Evolutionary conservation across 1,140 invertebrate species (phyloP), one percentile per base, ranked within the genome.

Genomic region (Anthonomus grandis): DNA sequence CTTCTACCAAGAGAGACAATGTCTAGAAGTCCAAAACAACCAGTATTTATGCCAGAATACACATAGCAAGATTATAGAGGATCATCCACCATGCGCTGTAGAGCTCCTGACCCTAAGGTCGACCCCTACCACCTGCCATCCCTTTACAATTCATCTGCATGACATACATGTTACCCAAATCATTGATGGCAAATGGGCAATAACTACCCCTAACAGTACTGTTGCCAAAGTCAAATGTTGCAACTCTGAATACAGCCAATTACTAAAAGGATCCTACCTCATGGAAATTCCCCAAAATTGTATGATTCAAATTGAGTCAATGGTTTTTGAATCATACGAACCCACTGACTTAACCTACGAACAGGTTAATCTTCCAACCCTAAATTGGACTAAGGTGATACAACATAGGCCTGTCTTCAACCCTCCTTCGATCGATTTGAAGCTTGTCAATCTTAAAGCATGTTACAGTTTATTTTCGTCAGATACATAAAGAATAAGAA

Each of bases 81-180:
- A 55, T 18, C 3, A 55, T 8, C 21, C 52, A 17, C 52, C 52
- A 6, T 55, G 52, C 3, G 52, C 44, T 22, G 34, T 55, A 8
- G 42, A 49, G 21, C 44, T 55, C 4, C 18, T 55, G 4, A 36
- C 4, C 8, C 44, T 48, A 23, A n/a, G 21, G 21, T 4, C 23
- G 17, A 55, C 47, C 21, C 47, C 48, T 21, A 55, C 52, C 6
- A 49, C 24, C 15, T 55, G 52, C 24, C 44, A 48, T 13, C 41
- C 44, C 4, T 55, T 55, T 25, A 22, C 47, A 19, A 9, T 55
- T 12, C 13, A 55, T 13, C 8, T 55, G 23, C 6, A 36, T 13
- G 12, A 18, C 15, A 4, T 10, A 15, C 52, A 55, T 48, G 21
- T 37, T 3, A 49, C 25, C 3, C 25, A 55, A 49, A 55, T 55